A percentile compares a stretch with the other conserved stretches of the same genome.
Evolutionary conservation across 2,797 vertebrate species (phyloP).

Genomic region (Trematomus bernacchii): DNA sequence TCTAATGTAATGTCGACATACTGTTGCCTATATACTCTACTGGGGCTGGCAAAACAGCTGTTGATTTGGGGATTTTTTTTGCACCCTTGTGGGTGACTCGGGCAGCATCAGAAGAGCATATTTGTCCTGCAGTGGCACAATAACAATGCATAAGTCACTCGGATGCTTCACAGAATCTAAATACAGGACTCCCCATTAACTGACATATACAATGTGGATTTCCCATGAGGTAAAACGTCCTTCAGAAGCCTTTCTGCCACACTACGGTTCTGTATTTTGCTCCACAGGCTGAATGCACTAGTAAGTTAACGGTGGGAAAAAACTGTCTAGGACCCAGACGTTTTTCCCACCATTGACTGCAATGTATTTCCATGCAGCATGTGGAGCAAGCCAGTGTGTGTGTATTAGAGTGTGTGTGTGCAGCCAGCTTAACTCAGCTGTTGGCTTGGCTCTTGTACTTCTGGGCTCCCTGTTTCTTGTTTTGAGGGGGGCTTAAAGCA

Average conservation of each 20-base stretch:
- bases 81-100: not conserved
- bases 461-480: constrained; percentile 41
- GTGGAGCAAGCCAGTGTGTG: constrained; percentile 39
- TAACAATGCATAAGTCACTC: constrained; percentile 13
- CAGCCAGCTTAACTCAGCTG: constrained; percentile 67
- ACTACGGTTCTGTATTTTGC: constrained; percentile 13
- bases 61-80: not conserved
- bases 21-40: not conserved
- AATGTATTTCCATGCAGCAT: constrained; percentile 61
- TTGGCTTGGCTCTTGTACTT: constrained; percentile 53
- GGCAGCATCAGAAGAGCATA: constrained; percentile 5
- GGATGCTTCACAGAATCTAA: not conserved
- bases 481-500: constrained; percentile 27
- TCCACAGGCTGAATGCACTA: constrained; percentile 33
- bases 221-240: constrained; percentile 19
- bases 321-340: constrained; percentile 72
- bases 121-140: not conserved
- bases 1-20: not conserved
- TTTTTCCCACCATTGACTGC: constrained; percentile 79
- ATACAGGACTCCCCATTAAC: constrained; percentile 13
- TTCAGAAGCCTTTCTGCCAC: not conserved
- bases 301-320: constrained; percentile 74
- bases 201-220: not conserved
- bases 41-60: not conserved
- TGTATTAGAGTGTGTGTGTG: constrained; percentile 30